These are phyloP conservation scores for Hymenochirus boettgeri DNA, from an alignment of 2,113 vertebrate species.

Conservation along the genomic window DNA sequence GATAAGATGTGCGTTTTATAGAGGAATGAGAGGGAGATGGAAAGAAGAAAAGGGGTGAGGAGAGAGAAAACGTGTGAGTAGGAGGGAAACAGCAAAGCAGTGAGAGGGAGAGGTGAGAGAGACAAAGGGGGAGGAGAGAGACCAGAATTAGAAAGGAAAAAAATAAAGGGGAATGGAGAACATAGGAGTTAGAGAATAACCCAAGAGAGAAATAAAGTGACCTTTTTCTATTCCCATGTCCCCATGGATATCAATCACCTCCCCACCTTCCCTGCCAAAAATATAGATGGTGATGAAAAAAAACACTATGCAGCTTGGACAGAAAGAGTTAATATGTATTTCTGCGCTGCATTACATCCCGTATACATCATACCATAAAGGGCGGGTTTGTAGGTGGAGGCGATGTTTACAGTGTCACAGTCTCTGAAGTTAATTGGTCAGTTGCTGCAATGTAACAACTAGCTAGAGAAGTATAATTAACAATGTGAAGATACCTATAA, in stretches of 20 bases:
- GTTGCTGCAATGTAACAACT: not conserved
- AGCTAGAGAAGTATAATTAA: not conserved
- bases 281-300: not conserved
- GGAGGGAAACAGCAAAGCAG: slow-evolving; percentile 38
- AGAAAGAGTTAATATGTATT: slow-evolving; percentile 4
- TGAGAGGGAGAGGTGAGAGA: slow-evolving; percentile 20
- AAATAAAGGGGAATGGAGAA: not conserved
- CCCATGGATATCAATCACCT: not conserved
- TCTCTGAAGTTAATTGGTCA: not conserved
- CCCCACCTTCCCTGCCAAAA: too few relatives aligned
- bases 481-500: not conserved
- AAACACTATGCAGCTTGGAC: not conserved
- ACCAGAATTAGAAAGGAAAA: not conserved
- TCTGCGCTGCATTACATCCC: slow-evolving; percentile 13
- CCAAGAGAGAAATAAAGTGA: not conserved
- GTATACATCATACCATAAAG: slow-evolving; percentile 4
- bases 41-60: slow-evolving; percentile 17
- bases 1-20: slow-evolving; percentile 3
- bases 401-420: not conserved
- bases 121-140: slow-evolving; percentile 13
- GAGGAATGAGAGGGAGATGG: slow-evolving; percentile 19
- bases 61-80: slow-evolving; percentile 27
- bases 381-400: not conserved
- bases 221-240: not conserved
- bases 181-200: not conserved